Percentiles rank a stretch among this genome's conserved stretches.
phyloP scores from a whole-genome alignment of 2,888 invertebrate genomes.

The Euclidia mi region DNA sequence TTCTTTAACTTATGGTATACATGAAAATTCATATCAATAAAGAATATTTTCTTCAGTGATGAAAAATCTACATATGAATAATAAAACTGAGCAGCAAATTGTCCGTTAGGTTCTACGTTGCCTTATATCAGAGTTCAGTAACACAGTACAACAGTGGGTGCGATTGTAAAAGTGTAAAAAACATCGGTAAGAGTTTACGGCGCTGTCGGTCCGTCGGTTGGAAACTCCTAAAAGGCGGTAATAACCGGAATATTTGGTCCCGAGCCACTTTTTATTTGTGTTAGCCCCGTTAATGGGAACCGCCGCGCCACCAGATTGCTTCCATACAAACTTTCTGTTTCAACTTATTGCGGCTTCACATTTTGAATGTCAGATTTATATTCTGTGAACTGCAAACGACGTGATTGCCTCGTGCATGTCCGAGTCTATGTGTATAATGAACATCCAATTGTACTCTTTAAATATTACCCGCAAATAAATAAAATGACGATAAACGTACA shows the following conservation, averaged over 20 bases:
- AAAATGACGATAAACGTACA: no score
- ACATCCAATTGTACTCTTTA: neutral
- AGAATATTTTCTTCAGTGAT: no score
- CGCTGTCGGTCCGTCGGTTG: conserved; percentile 11
- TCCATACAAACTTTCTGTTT: conserved; percentile 47
- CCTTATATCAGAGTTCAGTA: neutral
- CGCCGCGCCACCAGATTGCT: conserved; percentile 40
- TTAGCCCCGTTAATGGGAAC: conserved; percentile 44
- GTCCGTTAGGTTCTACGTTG: no score
- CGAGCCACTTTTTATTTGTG: conserved; percentile 53
- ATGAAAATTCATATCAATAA: no score
- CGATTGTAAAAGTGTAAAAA: conserved; percentile 18
- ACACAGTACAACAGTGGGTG: neutral
- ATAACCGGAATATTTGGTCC: conserved; percentile 51
- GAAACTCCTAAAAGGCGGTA: conserved; percentile 48
- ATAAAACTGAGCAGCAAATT: no score
- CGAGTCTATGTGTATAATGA: neutral
- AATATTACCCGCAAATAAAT: no score
- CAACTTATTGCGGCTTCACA: conserved; percentile 33
- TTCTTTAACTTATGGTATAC: no score
- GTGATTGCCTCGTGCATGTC: neutral
- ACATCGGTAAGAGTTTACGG: neutral
- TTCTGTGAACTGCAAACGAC: conserved; percentile 17
- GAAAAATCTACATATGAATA: no score
- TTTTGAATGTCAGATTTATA: conserved; percentile 30